Evolutionary conservation across 1,140 invertebrate species (phyloP).

Genomic region (Lanistes nyassanus): DNA sequence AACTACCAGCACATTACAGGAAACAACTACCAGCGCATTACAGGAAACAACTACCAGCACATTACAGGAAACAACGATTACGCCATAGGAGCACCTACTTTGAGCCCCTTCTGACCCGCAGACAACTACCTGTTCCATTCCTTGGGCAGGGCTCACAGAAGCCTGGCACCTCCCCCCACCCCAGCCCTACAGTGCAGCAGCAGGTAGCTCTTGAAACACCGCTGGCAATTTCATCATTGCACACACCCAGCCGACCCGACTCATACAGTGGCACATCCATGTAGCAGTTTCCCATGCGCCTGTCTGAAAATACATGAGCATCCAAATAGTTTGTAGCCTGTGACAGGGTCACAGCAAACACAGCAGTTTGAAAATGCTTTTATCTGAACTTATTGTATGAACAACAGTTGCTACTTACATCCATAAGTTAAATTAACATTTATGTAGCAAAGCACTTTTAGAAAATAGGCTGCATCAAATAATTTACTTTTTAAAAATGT

Average conservation of each 20-base stretch:
- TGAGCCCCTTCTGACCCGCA: not conserved
- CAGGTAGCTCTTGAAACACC: conserved; percentile 82
- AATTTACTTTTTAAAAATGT: too few species aligned
- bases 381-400: too few species aligned
- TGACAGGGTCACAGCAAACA: too few species aligned
- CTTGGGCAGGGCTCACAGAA: conserved; percentile 83
- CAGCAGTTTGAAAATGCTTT: too few species aligned
- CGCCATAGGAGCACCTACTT: not conserved
- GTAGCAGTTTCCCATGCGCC: conserved; percentile 82
- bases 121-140: conserved; percentile 61
- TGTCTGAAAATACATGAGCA: conserved; percentile 71
- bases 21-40: too few species aligned
- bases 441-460: too few species aligned
- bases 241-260: conserved; percentile 65
- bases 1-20: too few species aligned
- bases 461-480: too few species aligned
- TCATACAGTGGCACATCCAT: conserved; percentile 70
- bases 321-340: not conserved
- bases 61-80: too few species aligned
- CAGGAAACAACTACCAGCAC: too few species aligned
- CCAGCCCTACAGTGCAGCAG: conserved; percentile 86
- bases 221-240: conserved; percentile 71
- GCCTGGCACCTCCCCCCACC: conserved; percentile 77
- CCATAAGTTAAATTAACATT: too few species aligned
- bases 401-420: too few species aligned